These are phyloP conservation scores for Mycetomoellerius zeteki DNA, from an alignment of 1,140 invertebrate genomes.

Conservation along the genomic window DNA sequence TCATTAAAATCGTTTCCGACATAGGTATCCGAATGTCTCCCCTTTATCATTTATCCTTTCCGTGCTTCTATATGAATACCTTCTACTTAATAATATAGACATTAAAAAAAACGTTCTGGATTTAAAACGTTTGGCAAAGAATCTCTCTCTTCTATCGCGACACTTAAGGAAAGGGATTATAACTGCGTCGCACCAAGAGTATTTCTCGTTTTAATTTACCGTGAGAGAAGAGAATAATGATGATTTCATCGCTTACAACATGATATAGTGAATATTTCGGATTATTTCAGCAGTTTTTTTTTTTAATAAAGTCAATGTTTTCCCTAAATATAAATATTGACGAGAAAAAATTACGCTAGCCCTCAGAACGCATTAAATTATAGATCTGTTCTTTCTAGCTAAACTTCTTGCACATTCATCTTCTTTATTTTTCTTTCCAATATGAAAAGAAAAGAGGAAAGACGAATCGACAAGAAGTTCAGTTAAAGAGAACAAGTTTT, in stretches of 20 bases:
- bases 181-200: neutral
- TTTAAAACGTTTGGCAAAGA: conserved; percentile 60
- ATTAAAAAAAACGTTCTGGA: conserved; percentile 22
- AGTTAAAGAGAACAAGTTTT: neutral
- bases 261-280: neutral
- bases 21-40: neutral
- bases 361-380: neutral
- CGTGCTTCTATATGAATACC: conserved; percentile 33
- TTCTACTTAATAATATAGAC: conserved; percentile 37
- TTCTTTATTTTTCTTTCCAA: too few relatives aligned
- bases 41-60: neutral
- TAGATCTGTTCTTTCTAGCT: too few relatives aligned
- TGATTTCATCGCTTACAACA: neutral
- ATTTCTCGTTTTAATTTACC: neutral
- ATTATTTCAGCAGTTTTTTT: neutral
- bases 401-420: too few relatives aligned
- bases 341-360: neutral
- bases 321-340: neutral
- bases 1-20: conserved; percentile 29
- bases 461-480: too few relatives aligned
- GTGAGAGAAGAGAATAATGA: conserved; percentile 2
- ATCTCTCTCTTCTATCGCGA: conserved; percentile 10
- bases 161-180: conserved; percentile 19
- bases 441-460: too few relatives aligned
- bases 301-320: neutral